Base-by-base conservation (phyloP, 2,888 invertebrate species). In the Ophion obscuratus region DNA sequence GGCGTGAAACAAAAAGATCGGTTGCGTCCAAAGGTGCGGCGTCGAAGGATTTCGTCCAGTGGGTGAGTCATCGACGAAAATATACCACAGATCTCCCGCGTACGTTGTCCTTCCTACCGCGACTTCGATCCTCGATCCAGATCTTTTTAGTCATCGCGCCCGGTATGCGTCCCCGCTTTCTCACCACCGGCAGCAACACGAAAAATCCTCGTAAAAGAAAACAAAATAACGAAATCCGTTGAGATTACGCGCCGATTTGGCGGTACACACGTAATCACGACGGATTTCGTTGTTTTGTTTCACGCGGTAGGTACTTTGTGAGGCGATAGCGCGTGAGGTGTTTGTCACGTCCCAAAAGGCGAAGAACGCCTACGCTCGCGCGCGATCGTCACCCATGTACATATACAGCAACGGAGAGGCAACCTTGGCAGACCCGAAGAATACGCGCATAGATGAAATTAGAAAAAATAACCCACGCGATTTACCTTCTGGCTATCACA, bases 1-100 rank as follows among this genome's bases (percentile, higher is more conserved):
- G 20, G 10, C 59, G 80, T 70, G 66, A 74, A 47, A 71, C 62
- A 73, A 62, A 85, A 82, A 79, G 79, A 82, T 79, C 74, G 80
- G 79, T 75, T 68, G 84, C 59, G 84, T 81, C 84, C 80, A 81
- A 81, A 87, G 86, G 86, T 80, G 86, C 83, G 80, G 67, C 80
- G 59, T 20, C 31, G 40, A 57, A 62, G 67, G 71, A 76, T 87
- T 80, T 77, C 85, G 79, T 81, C 64, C 83, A 76, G 80, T 88
- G 85, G 87, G 88, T 89, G 88, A 88, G 88, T 89, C 85, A 88
- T 84, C 81, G 70, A 82, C 77, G n/a, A 85, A 86, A 87, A 88
- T 87, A 87, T 24, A 83, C 62, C 53, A 44, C 75, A 61, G 81
- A 82, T 81, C 74, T 10, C n/a, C 31, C 36, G n/a, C 20, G 10